These are phyloP conservation scores for Pinna nobilis DNA, from an alignment of 1,140 invertebrate genomes.

Conservation along the genomic window DNA sequence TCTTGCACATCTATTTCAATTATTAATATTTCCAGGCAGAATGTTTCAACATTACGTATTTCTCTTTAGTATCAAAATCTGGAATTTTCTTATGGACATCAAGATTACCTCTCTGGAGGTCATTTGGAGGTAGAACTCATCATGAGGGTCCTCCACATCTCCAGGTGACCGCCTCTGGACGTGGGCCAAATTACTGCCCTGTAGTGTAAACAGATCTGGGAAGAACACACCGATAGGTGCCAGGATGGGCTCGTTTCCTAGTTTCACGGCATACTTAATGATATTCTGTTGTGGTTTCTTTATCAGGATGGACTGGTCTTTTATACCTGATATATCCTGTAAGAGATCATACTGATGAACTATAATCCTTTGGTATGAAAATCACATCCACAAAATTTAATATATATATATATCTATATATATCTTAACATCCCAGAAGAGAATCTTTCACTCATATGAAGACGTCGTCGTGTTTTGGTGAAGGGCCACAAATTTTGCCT, in stretches of 20 bases:
- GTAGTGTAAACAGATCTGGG: conserved; percentile 91
- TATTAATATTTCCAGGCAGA: no score
- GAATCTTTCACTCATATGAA: no score
- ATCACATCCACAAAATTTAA: no score
- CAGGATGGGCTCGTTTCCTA: conserved; percentile 95
- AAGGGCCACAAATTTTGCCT: no score
- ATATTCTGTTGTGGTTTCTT: conserved; percentile 83
- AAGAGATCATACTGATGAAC: conserved; percentile 42
- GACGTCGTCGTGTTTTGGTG: no score
- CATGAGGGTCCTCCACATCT: conserved; percentile 94
- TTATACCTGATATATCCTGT: conserved; percentile 87
- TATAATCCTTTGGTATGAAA: no score
- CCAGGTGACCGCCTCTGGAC: conserved; percentile 85
- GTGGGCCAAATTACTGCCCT: conserved; percentile 76
- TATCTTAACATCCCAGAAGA: no score
- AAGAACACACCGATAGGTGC: conserved; percentile 92
- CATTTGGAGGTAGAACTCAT: conserved; percentile 87
- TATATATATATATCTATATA: no score
- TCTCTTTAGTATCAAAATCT: no score
- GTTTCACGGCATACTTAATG: conserved; percentile 85
- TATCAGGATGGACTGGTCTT: conserved; percentile 86
- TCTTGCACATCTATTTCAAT: no score
- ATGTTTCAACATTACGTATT: no score
- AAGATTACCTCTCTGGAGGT: conserved; percentile 43
- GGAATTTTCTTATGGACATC: no score